Evolutionary conservation across 2,797 vertebrate genomes (phyloP), one percentile per base, ranked within the genome.

Genomic region (Choloepus didactylus): DNA sequence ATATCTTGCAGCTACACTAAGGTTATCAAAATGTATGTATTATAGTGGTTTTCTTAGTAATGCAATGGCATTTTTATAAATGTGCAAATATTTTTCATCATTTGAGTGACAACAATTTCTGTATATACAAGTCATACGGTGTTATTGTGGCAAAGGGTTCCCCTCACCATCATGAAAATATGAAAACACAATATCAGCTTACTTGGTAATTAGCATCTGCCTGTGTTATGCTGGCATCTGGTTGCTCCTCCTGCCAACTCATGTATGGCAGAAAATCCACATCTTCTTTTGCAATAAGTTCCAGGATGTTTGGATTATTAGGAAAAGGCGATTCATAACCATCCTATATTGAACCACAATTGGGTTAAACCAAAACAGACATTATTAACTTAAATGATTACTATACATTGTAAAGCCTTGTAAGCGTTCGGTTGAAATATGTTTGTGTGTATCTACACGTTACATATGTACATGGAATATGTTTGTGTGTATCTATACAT

Each of bases 251-350:
- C 1, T 72, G 94, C 99, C 99, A 99, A 92, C 85, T 94, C 76
- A 99, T 93, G 54, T 99, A 99, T 0, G 99, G 98, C 51, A 99
- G 98, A 97, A 99, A 97, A 97, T 99, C 99, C 81, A 99, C 98
- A 93, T 99, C 98, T 97, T 99, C 99, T 84, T 98, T 97, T 62
- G 98, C 96, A 51, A 99, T 97, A 87, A 99, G 91, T 97, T 99
- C 98, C 64, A 96, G 96, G 93, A 99, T 94, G 96, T 99, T 98
- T 73, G 98, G 99, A 96, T 97, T 96, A 41, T 97, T 96, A 46
- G 93, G 41, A 8, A 97, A 97, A 81, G 93, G 87, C 9, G 60
- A 79, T 95, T 98, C 96, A 16, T 97, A 87, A 5, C 97, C 75
- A 93, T 98, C 98, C 99, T 99, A 81, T 38, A 75, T 76, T 31